Evolutionary conservation across 2,113 vertebrate species (phyloP).

Genomic region (Stercorarius parasiticus): DNA sequence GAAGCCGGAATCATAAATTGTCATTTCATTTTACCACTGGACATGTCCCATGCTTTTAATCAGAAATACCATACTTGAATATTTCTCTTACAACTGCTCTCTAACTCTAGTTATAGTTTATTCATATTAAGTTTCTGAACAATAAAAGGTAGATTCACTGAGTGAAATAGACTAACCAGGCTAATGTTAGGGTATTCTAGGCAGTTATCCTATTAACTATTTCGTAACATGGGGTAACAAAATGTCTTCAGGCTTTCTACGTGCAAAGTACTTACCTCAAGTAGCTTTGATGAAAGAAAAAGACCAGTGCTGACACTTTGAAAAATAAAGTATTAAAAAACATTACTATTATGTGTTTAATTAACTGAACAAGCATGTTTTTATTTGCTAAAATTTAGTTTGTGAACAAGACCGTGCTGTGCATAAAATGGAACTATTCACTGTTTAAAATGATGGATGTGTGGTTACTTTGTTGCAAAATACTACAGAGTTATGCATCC

Average conservation of each 20-base stretch:
- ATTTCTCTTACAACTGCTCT: neutral
- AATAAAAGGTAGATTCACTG: neutral
- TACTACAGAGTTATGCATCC: neutral
- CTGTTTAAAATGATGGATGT: neutral
- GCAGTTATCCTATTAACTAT: neutral
- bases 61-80: neutral
- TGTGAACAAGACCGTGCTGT: neutral
- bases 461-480: neutral
- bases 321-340: neutral
- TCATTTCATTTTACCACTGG: slow-evolving; percentile 16
- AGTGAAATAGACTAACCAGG: neutral
- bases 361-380: neutral
- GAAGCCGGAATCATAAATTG: slow-evolving; percentile 18
- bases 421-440: neutral
- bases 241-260: neutral
- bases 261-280: neutral
- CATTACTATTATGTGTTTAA: neutral
- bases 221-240: neutral
- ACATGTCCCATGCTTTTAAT: neutral
- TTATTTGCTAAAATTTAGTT: neutral
- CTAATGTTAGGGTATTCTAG: neutral
- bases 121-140: neutral
- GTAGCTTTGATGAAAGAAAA: neutral
- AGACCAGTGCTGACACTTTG: neutral
- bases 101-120: neutral